Evolutionary conservation across 1,140 invertebrate genomes (phyloP).

Genomic region (Neoseiulus cucumeris): DNA sequence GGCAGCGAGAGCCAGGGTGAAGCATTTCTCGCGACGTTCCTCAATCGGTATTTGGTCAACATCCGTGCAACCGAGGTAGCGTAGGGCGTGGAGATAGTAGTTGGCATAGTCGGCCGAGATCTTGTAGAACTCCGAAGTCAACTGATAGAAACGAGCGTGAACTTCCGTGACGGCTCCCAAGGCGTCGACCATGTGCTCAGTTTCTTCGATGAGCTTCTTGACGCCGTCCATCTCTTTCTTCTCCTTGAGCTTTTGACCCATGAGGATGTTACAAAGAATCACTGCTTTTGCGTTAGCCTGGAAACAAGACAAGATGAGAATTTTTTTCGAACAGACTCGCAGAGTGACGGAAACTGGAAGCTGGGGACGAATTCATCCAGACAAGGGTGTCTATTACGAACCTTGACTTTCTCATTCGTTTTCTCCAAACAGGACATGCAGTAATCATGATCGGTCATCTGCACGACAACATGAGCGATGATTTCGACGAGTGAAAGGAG

Average conservation of each 20-base stretch:
- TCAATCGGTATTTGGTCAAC: constrained; percentile 37
- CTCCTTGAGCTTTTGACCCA: constrained; percentile 62
- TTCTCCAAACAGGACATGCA: constrained; percentile 13
- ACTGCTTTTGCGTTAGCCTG: constrained; percentile 66
- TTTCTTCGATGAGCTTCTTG: constrained; percentile 59
- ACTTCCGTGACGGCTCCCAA: constrained; percentile 77
- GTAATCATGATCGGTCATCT: constrained; percentile 35
- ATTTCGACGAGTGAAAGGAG: constrained; percentile 78
- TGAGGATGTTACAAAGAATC: constrained; percentile 58
- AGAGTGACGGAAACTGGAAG: background rate
- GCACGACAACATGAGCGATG: constrained; percentile 49
- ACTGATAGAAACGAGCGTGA: constrained; percentile 80
- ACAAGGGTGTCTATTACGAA: background rate
- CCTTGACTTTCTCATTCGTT: background rate
- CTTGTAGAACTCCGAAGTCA: constrained; percentile 73
- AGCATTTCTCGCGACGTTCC: constrained; percentile 30
- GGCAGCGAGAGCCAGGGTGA: constrained; percentile 77
- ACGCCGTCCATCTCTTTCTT: constrained; percentile 62
- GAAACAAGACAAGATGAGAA: constrained; percentile 35
- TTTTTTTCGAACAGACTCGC: too few relatives aligned
- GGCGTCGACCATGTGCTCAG: constrained; percentile 63
- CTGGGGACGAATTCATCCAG: background rate
- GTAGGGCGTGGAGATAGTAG: constrained; percentile 83
- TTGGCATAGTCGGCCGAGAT: constrained; percentile 66
- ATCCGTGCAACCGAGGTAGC: constrained; percentile 80